Evolutionary conservation across 2,888 invertebrate genomes (phyloP), one percentile per base, ranked within the genome.

Genomic region (Aleiodes leptofemur): DNA sequence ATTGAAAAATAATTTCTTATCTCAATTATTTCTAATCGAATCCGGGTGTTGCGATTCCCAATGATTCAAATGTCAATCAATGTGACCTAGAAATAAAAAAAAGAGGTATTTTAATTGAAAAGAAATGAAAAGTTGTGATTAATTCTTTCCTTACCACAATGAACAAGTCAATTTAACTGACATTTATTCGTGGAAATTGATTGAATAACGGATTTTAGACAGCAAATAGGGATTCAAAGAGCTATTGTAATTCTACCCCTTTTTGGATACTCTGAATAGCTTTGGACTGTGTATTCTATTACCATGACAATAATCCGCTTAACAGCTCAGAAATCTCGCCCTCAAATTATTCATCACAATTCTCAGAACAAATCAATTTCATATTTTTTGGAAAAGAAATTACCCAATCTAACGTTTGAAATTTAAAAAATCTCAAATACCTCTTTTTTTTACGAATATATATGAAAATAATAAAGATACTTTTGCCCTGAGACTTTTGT

Each of bases 11-110:
- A 3, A 43, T 43, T 43, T 0, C 43, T 43, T 43, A 43, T 43
- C 43, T 43, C 43, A 43, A 43, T 43, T 43, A 43, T 43, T 43
- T 11, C 43, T 43, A 43, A 43, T 43, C 43, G 56, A 23, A 29
- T 16, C 3, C 56, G 23, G 16, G 34, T 31, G 38, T 59, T 5
- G 23, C 23, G 34, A n/a, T 34, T 59, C 59, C 1, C n/a, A 6
- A n/a, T 59, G 31, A 59, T 59, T 59, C 34, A n/a, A 59, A 59
- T 59, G 31, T 59, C 59, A 59, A 59, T 59, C 34, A 14, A n/a
- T 38, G 59, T 38, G 14, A 31, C 57, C 57, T 34, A 31, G 57
- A 16, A 23, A 7, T 7, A 59, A 59, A 13, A 34, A 59, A 43
- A 43, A 43, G 11, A 43, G 7, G 4, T 4, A 34, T 9, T 43